Percentiles rank a stretch among this genome's conserved stretches.
Evolutionary conservation across 2,113 vertebrate genomes (phyloP).

Genomic region (Lampris incognitus): DNA sequence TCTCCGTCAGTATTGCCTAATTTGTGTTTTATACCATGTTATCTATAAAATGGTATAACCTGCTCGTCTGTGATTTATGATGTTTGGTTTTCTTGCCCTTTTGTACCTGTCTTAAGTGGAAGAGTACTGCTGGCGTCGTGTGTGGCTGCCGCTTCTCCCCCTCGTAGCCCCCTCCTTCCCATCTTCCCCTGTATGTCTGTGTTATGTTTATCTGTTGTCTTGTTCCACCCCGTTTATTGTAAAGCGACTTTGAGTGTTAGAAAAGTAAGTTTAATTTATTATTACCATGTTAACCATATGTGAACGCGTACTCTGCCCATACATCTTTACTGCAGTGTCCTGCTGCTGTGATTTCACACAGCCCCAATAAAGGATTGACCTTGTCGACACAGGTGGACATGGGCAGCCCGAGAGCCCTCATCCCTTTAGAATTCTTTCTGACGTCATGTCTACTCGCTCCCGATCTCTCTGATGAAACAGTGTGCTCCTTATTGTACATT

Average conservation of each 20-base stretch:
- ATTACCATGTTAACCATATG: neutral
- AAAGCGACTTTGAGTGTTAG: too few species aligned
- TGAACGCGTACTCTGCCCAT: neutral
- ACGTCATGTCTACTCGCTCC: neutral
- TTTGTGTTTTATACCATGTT: neutral
- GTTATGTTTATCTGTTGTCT: too few species aligned
- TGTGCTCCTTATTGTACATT: neutral
- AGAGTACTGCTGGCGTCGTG: too few species aligned
- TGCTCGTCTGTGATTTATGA: too few species aligned
- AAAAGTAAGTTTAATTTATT: too few species aligned
- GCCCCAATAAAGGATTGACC: neutral
- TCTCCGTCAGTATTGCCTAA: neutral
- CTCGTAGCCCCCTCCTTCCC: too few species aligned
- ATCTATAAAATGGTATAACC: too few species aligned
- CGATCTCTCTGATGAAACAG: neutral
- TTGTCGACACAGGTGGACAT: slow-evolving; percentile 29
- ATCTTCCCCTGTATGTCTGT: too few species aligned
- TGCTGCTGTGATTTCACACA: slow-evolving; percentile 34
- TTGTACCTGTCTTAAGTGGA: too few species aligned
- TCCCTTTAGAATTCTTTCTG: neutral
- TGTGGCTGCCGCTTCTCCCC: too few species aligned
- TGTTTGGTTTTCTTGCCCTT: too few species aligned
- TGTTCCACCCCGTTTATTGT: too few species aligned
- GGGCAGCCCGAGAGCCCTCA: neutral
- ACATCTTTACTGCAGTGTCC: slow-evolving; percentile 28